phyloP scores from a whole-genome alignment of 2,888 invertebrate species.

The Parelbella ahira region DNA sequence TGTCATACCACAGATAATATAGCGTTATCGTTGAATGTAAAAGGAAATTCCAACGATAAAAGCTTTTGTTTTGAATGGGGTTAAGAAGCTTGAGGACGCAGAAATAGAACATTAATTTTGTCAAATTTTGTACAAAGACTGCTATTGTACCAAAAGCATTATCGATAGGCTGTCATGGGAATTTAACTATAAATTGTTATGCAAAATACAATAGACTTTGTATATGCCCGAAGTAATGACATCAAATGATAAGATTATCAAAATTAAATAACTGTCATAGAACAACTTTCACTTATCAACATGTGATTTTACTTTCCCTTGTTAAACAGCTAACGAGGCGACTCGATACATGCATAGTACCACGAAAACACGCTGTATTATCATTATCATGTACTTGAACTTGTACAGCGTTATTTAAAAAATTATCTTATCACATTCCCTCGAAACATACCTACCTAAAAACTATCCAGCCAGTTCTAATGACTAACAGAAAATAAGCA shows the following conservation, averaged over 20 bases:
- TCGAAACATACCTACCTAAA: neutral
- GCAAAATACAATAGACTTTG: no score
- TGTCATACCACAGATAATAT: conserved; percentile 41
- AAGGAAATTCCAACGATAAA: conserved; percentile 53
- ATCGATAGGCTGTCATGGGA: no score
- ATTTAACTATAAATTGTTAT: no score
- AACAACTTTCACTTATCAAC: conserved; percentile 67
- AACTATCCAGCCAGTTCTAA: neutral
- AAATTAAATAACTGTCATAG: conserved; percentile 69
- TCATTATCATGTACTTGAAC: no score
- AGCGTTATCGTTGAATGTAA: conserved; percentile 38
- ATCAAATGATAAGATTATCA: no score
- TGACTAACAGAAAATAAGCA: no score
- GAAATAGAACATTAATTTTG: no score
- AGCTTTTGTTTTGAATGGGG: conserved; percentile 29
- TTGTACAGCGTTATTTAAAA: no score
- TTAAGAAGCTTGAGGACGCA: conserved; percentile 42
- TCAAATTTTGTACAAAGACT: no score
- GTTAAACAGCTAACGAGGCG: conserved; percentile 51
- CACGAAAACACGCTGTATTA: no score
- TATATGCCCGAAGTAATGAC: no score
- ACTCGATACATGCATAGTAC: conserved; percentile 57
- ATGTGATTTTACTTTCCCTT: conserved; percentile 66
- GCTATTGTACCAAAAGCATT: no score
- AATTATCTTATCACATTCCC: neutral